Conservation (phyloP, 2,888 invertebrate genomes). For the Agapostemon virescens region DNA sequence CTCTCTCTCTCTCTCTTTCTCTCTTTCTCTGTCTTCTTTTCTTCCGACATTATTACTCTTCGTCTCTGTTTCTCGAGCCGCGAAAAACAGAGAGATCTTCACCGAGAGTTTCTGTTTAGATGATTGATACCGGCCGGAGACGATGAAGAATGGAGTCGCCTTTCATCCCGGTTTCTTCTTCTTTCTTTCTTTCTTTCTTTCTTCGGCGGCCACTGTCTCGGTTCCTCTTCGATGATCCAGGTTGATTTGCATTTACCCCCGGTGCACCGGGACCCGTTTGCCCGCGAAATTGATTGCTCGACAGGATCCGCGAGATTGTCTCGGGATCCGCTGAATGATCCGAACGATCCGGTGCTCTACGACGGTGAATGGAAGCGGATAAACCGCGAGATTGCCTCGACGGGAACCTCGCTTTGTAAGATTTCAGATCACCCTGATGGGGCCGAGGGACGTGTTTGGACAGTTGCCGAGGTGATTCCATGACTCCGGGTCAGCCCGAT, state of each 20-base stretch:
- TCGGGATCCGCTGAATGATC: constrained; percentile 5
- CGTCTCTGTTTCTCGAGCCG: constrained; percentile 45
- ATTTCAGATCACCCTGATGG: not conserved
- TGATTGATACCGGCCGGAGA: constrained; percentile 49
- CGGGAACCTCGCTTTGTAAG: constrained; percentile 1
- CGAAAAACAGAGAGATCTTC: constrained; percentile 38
- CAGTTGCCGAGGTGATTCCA: not conserved
- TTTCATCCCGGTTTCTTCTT: constrained; percentile 6
- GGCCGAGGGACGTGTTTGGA: not conserved
- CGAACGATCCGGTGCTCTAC: not conserved
- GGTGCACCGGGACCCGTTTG: not conserved
- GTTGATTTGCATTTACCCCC: constrained; percentile 21
- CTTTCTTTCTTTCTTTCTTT: not conserved
- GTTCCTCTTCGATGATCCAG: not conserved
- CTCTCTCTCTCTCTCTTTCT: constrained; percentile 2
- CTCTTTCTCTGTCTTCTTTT: not conserved
- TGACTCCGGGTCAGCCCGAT: too few species aligned
- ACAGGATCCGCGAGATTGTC: constrained; percentile 3
- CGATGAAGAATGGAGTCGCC: constrained; percentile 37
- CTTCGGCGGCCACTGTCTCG: not conserved
- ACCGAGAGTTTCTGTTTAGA: constrained; percentile 38
- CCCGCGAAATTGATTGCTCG: constrained; percentile 15
- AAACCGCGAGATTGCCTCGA: constrained; percentile 11
- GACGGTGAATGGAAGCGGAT: constrained; percentile 10
- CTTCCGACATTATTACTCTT: constrained; percentile 50